Conservation (phyloP, 2,797 vertebrate genomes). For the Enteromius paludinosus region DNA sequence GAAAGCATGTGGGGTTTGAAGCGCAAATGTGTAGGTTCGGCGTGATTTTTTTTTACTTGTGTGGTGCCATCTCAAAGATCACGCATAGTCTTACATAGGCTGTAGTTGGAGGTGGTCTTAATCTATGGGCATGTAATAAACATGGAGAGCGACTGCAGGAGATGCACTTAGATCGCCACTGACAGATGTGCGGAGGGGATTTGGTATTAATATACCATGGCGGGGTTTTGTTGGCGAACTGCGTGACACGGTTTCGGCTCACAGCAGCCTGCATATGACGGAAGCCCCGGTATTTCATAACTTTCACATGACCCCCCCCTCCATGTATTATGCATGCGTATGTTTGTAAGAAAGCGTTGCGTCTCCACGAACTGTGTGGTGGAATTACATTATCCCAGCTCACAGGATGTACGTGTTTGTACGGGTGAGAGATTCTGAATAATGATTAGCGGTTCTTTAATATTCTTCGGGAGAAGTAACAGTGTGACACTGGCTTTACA, state of each 20-base stretch:
- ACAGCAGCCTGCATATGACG: constrained; percentile 9
- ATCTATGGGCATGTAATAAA: constrained; percentile 24
- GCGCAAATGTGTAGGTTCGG: not conserved
- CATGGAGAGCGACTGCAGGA: constrained; percentile 12
- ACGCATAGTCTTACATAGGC: not conserved
- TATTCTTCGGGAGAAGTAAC: not conserved
- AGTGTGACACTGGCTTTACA: not conserved
- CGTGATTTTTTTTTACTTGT: not conserved
- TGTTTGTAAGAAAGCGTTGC: constrained; percentile 17
- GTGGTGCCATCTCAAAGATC: not conserved
- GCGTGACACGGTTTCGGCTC: constrained; percentile 39
- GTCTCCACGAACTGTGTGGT: constrained; percentile 3
- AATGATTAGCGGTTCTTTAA: constrained; percentile 26
- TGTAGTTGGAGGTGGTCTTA: constrained; percentile 26
- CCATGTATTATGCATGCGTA: not conserved
- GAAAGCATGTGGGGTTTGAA: not conserved
- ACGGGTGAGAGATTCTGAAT: constrained; percentile 38
- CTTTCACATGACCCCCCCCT: constrained; percentile 8
- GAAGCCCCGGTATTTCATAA: constrained; percentile 31
- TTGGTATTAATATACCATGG: constrained; percentile 46
- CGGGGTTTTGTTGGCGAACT: constrained; percentile 36
- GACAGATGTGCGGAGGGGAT: constrained; percentile 58
- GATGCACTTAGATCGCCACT: constrained; percentile 43
- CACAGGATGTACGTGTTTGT: constrained; percentile 41
- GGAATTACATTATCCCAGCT: constrained; percentile 5